Base-by-base conservation (phyloP, 2,888 invertebrate species). In the Macaria notata region DNA sequence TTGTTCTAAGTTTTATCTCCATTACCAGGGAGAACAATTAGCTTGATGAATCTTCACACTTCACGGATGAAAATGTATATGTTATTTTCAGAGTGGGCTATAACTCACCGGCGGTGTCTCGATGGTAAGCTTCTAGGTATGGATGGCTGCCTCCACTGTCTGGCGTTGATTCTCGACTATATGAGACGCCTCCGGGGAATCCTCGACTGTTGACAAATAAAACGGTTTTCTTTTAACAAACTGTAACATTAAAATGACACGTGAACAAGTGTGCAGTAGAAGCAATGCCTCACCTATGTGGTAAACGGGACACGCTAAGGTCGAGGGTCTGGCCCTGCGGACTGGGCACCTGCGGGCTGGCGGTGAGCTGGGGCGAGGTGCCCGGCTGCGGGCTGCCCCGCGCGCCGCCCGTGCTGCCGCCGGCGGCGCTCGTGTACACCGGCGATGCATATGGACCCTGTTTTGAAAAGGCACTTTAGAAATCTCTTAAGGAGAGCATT, bases 271-370 rank as follows among this genome's bases (percentile, higher is more conserved):
- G 41, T 8, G 45, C 54, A 46, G 19, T 19, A 44, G 42, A 60
- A 64, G 54, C 54, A 57, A 68, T 57, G 62, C 86, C 89, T 89
- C 92, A 96, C 96, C 96, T 96, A 93, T 96, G 96, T 82, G 95
- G 94, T 86, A 96, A 93, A 86, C 96, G 93, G 87, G 95, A 96
- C 73, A 97, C 96, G 88, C 96, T 96, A 84, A 97, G 94, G 92
- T 97, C 97, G 84, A 97, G 93, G 74, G 97, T 97, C 86, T 97
- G 97, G 74, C 97, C 97, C 92, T 97, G 97, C 64, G 97, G 97
- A 92, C 96, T 97, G 78, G 97, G 96, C 88, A 96, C 96, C 93
- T 96, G 96, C 67, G 96, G 96, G 91, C 96, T 96, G 78, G 96
- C 95, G 69, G 96, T 94, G 72, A 95, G 93, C 78, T 92, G 92